Conservation (phyloP, 2,797 vertebrate genomes). For the Chromobotia macracanthus region DNA sequence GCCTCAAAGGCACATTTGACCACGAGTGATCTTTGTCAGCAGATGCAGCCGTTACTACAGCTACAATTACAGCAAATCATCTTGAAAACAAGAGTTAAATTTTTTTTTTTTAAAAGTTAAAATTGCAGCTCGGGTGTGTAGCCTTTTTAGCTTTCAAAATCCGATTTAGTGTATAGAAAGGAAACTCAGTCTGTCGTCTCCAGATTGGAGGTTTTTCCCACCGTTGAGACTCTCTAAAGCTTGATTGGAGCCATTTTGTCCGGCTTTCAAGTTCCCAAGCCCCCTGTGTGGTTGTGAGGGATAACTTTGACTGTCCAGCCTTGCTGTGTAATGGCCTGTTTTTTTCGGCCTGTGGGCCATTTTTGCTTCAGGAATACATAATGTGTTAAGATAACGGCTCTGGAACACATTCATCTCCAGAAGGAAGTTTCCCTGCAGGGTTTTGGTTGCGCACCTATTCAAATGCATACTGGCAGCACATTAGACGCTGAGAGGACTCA, state of each 20-base stretch:
- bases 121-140: conserved; percentile 32
- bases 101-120: too few relatives aligned
- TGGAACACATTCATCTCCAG: conserved; percentile 55
- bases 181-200: conserved; percentile 13
- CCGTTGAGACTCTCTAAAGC: conserved; percentile 42
- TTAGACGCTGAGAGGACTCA: conserved; percentile 37
- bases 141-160: conserved; percentile 21
- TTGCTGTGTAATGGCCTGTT: conserved; percentile 66
- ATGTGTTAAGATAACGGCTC: conserved; percentile 65
- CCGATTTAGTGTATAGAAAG: conserved; percentile 42
- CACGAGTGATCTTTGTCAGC: conserved; percentile 1
- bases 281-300: conserved; percentile 65
- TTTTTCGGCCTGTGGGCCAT: conserved; percentile 56
- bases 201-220: conserved; percentile 15
- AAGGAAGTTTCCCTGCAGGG: conserved; percentile 53
- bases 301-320: conserved; percentile 68
- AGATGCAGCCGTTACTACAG: background rate
- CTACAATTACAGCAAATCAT: conserved; percentile 42
- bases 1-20: conserved; percentile 5
- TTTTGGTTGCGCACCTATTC: conserved; percentile 57
- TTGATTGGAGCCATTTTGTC: conserved; percentile 66
- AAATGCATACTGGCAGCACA: conserved; percentile 56
- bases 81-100: conserved; percentile 34
- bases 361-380: conserved; percentile 64
- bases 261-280: conserved; percentile 60